Base-by-base conservation (phyloP, 64 coral and sea anemone genomes). In the Porites lutea region DNA sequence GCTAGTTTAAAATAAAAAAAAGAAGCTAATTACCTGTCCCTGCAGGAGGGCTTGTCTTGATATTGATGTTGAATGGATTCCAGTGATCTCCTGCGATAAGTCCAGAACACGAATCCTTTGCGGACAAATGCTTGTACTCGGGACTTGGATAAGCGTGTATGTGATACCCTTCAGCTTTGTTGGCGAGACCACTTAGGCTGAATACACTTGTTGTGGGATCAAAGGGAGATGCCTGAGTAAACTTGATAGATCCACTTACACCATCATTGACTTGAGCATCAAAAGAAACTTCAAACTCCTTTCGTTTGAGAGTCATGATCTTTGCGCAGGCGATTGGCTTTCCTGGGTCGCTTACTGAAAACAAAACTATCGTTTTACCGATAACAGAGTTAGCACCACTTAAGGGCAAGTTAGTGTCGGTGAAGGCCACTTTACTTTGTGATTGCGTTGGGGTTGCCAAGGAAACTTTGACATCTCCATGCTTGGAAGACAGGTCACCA, bases 141-240 rank as follows among this genome's bases (percentile, higher is more conserved):
- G 95, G 95, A 21, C 93, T 97, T 22, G 93, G 92, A 64, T 86
- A 97, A 2, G 90, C 82, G 50, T 97, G 95, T 0, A 97, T 83
- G 27, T 97, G 95, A 49, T 79, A 97, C 0, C 95, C 95, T 48
- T 97, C 54, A 22, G 95, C 88, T 52, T 91, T 83, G 0, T 57
- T 64, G 5, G 60, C 13, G 46, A 97, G 64, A 48, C 87, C 90
- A 49, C 19, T 88, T 19, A 97, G 81, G 18, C 78, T 55, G 54
- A 97, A 77, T 48, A 82, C 47, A 15, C 84, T 79, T 59, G 21
- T 5, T 0, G 95, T 90, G 37, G 87, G 60, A 75, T 96, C 95
- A 87, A 96, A 96, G 18, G 95, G 95, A 23, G 95, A 96, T 13
- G 82, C 72, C 49, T 96, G 95, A 47, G 73, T 89, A 88, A 96